Evolutionary conservation across 2,888 invertebrate species (phyloP), one percentile per base, ranked within the genome.

Genomic region (Eupithecia tripunctaria): DNA sequence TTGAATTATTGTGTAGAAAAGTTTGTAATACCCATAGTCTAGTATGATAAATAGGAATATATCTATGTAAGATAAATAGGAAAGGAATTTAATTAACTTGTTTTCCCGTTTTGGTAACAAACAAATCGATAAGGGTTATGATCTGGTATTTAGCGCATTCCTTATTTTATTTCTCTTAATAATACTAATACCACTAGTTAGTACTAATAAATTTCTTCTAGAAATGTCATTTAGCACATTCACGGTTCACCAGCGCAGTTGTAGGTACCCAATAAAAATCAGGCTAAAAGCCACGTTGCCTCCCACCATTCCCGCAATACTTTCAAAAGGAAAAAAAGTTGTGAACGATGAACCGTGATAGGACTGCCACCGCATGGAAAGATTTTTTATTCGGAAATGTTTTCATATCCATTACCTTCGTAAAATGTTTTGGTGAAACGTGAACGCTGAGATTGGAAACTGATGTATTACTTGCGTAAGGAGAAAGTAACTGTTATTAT

Each of bases 401-500:
- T 77, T 75, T 75, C 36, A 72, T 71, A 66, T 70, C 66, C 73
- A 68, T 71, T 76, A 67, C 67, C 43, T 56, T 70, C 68, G 43
- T 71, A 65, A 74, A 71, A 75, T 75, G 56, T 73, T 70, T 71
- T 25, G 67, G 65, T 66, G 51, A 70, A 71, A 71, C 67, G 70
- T 72, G 56, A 72, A 70, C 65, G 68, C 72, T 73, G 68, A 70
- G 71, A 74, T 76, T 74, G 43, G 68, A 72, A 70, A 75, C 73
- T 70, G 76, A 74, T 76, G 68, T 71, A 77, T 65, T 59, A 63
- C 32, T 47, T 64, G 63, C 56, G 67, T 10, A 47, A 62, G 25
- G 59, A 67, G 59, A 8, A 29, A 18, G 25, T 64, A 18, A 21
- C 29, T 38, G 4, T 36, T 8, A n/a, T n/a, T n/a, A n/a, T n/a